Percentiles rank a stretch among this genome's conserved stretches.
These are phyloP conservation scores for Sardina pilchardus DNA, from an alignment of 2,113 vertebrate species.

Conservation along the genomic window DNA sequence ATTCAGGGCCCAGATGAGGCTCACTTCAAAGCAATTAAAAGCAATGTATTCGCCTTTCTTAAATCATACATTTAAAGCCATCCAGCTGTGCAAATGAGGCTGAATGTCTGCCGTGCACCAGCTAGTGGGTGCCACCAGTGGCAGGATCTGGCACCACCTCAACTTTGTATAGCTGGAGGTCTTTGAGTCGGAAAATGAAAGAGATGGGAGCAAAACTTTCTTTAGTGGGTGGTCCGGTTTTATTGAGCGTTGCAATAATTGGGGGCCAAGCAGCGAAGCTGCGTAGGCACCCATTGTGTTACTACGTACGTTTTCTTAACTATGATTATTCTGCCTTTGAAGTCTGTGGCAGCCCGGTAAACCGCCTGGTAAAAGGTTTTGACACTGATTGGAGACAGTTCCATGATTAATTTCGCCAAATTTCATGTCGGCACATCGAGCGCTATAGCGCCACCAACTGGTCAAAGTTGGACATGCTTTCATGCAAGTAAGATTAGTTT, in stretches of 20 bases:
- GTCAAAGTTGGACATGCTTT: too few species aligned
- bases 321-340: too few species aligned
- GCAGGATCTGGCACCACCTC: not conserved
- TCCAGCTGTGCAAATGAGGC: constrained; percentile 25
- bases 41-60: constrained; percentile 31
- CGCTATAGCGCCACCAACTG: too few species aligned
- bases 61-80: constrained; percentile 25
- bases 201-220: not conserved
- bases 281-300: too few species aligned
- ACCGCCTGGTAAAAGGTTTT: too few species aligned
- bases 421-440: too few species aligned
- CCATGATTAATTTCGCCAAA: too few species aligned
- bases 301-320: too few species aligned
- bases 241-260: not conserved
- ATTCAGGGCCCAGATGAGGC: constrained; percentile 41
- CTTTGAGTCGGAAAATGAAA: constrained; percentile 6
- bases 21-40: constrained; percentile 56
- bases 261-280: too few species aligned
- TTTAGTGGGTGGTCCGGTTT: not conserved
- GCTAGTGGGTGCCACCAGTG: not conserved
- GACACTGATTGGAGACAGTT: too few species aligned
- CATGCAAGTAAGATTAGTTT: too few species aligned
- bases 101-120: constrained; percentile 10
- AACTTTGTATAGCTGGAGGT: not conserved
- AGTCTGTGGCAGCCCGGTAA: too few species aligned